A percentile compares a stretch with the other conserved stretches of the same genome.
Conservation (phyloP, 2,888 invertebrate species). For the Drosophila dives region DNA sequence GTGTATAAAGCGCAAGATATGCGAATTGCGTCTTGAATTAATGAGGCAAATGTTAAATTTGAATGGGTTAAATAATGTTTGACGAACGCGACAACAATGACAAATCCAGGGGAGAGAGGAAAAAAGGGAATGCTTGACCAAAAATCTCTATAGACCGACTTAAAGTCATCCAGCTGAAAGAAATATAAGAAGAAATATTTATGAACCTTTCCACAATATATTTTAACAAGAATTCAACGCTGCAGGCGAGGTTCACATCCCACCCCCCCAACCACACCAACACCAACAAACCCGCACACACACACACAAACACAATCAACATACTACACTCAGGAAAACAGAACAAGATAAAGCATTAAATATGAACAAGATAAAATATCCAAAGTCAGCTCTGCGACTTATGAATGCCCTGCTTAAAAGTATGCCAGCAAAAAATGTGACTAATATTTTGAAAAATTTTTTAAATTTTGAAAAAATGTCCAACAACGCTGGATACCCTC, state of each 20-base stretch:
- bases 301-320: slow-evolving; percentile 1
- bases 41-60: slow-evolving; percentile 52
- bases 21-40: slow-evolving; percentile 48
- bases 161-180: slow-evolving; percentile 17
- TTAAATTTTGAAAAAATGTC: neutral
- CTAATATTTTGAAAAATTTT: neutral
- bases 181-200: slow-evolving; percentile 26
- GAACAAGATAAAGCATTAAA: slow-evolving; percentile 48
- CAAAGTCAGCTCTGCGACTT: neutral
- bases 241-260: slow-evolving; percentile 40
- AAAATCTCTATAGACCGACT: slow-evolving; percentile 5
- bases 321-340: slow-evolving; percentile 11
- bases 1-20: slow-evolving; percentile 46
- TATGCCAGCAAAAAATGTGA: neutral
- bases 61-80: slow-evolving; percentile 49
- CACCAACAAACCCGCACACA: neutral
- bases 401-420: slow-evolving; percentile 5
- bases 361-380: slow-evolving; percentile 20
- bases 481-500: neutral
- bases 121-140: neutral
- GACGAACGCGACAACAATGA: slow-evolving; percentile 19
- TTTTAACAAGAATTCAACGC: slow-evolving; percentile 59
- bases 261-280: neutral
- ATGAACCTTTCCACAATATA: slow-evolving; percentile 53
- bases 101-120: neutral